phyloP scores from a whole-genome alignment of 2,113 vertebrate genomes.

The Amazona guildingii region DNA sequence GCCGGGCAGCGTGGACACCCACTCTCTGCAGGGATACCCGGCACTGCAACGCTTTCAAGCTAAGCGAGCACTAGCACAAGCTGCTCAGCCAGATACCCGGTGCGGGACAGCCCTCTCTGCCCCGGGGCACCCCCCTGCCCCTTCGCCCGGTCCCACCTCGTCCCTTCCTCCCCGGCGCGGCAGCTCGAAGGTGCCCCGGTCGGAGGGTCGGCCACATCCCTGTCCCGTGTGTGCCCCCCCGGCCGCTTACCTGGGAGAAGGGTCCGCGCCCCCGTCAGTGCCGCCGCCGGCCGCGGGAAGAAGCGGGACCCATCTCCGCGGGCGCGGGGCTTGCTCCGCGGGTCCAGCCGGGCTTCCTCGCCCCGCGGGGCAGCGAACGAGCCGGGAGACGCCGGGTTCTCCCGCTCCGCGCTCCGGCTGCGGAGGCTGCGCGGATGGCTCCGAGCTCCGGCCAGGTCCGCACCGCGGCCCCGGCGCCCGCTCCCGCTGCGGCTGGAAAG shows the following conservation, averaged over 20 bases:
- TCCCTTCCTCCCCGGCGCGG: not conserved
- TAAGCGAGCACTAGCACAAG: not conserved
- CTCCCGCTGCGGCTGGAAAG: constrained; percentile 45
- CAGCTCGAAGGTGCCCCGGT: not conserved
- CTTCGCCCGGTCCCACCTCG: not conserved
- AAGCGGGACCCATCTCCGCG: not conserved
- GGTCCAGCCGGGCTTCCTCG: not conserved
- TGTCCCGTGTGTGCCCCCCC: not conserved
- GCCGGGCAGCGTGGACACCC: not conserved
- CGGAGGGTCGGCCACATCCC: not conserved
- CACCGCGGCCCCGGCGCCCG: not conserved
- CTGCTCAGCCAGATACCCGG: not conserved
- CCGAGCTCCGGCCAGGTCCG: not conserved
- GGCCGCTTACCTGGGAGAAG: not conserved
- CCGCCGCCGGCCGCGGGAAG: not conserved
- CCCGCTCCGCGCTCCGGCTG: not conserved
- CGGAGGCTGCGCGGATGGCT: not conserved
- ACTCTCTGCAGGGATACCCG: not conserved
- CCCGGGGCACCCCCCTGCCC: not conserved
- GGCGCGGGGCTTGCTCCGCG: not conserved
- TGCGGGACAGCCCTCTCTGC: not conserved
- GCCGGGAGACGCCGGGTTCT: not conserved
- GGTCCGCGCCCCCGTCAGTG: not conserved
- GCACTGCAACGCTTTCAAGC: not conserved
- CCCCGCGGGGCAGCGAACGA: not conserved